Evolutionary conservation across 2,113 vertebrate species (phyloP).

Genomic region (Tauraco erythrolophus): DNA sequence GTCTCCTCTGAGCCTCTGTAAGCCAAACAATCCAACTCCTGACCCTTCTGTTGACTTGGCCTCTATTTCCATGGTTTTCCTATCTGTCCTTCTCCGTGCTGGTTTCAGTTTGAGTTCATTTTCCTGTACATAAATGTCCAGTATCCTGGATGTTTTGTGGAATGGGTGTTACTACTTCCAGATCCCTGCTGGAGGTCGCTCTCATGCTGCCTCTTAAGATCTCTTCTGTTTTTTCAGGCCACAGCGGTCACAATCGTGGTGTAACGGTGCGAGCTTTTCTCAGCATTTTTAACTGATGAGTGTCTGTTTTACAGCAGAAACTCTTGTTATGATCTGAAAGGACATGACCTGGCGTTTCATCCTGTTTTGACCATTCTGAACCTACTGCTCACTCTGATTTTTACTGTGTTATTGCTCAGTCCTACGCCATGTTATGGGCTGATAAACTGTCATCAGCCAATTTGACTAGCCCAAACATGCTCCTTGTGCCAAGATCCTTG

Average conservation of each 20-base stretch:
- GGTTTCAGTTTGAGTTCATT: neutral
- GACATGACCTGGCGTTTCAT: neutral
- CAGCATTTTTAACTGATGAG: neutral
- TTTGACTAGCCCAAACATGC: constrained; percentile 8
- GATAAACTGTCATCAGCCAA: neutral
- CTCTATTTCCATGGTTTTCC: neutral
- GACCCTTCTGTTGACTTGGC: neutral
- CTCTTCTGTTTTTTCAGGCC: neutral
- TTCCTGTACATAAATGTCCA: neutral
- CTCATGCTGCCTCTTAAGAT: neutral
- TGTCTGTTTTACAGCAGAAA: neutral
- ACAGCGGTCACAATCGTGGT: neutral
- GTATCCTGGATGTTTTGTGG: neutral
- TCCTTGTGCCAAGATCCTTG: neutral
- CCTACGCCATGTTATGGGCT: neutral
- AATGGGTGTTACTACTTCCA: neutral
- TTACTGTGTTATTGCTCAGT: neutral
- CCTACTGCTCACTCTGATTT: neutral
- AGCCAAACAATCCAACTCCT: neutral
- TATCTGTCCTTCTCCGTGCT: neutral
- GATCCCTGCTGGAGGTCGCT: neutral
- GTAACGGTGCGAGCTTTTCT: neutral
- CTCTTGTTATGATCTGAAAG: neutral
- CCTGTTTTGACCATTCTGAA: neutral
- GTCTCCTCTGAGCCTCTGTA: neutral